Base-by-base conservation (phyloP, 2,113 vertebrate genomes). In the Blennius ocellaris region DNA sequence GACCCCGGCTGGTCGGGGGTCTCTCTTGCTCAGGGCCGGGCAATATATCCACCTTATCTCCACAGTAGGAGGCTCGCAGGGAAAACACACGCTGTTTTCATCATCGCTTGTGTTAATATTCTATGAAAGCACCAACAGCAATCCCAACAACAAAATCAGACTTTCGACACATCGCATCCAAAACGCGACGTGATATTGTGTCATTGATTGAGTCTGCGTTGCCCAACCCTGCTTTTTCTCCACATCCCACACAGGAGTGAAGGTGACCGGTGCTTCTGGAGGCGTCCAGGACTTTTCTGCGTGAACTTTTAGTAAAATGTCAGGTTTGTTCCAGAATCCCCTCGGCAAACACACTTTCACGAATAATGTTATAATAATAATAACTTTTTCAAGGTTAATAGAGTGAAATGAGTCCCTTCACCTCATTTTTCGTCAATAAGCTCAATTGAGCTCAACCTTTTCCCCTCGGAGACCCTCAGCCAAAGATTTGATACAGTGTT, bases 321-420 rank as follows among this genome's bases (percentile, higher is more conserved):
- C 12, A 15, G 38, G 59, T 74, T 65, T 63, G 45, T 64, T 66
- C 61, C 71, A 85, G 80, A 53, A 73, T 61, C 21, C 44, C 5
- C 36, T 59, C 63, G 38, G 67, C 60, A 69, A 79, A 80, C 75
- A 80, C 84, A 85, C 70, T 78, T 70, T 83, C 14, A 80, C 59
- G 17, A 68, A 72, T 55, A 37, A 69, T n/a, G 5, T 69, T n/a
- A n/a, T n/a, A n/a, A n/a, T n/a, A n/a, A n/a, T n/a, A n/a, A 64
- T 9, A n/a, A 71, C 30, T 48, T 41, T 49, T 44, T 69, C 21
- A 55, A 4, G 43, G 53, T 59, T 51, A 16, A 37, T 50, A 30
- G 56, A 52, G 54, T 69, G 15, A 56, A 63, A 10, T 17, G 14
- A 62, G 39, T 11, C 2, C 49, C 38, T 58, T 39, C 40, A 49